Base-by-base conservation (phyloP, 1,140 invertebrate genomes). In the Psix sp. region DNA sequence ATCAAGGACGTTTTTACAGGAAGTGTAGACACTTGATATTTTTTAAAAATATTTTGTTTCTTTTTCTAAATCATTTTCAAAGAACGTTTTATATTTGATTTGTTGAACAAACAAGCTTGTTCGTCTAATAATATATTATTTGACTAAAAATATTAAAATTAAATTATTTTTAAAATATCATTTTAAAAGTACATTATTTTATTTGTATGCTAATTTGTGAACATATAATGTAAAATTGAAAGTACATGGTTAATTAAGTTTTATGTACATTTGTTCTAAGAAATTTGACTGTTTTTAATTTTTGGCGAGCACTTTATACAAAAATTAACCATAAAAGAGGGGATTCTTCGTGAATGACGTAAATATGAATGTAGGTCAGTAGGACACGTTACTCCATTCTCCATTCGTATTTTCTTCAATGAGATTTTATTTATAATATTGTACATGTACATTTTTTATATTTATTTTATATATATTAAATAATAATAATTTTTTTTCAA, bases 291-390 rank as follows among this genome's bases (percentile, higher is more conserved):
- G n/a, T 26, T 62, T 49, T 35, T 39, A 48, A 52, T 52, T 40
- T 74, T 62, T 43, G 15, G 45, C 7, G 36, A 33, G 18, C 7
- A 46, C 60, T 15, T 57, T 33, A 21, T 26, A 43, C 65, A 59
- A 56, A 65, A 65, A 54, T 78, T 46, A 57, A 42, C 10, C 13
- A 36, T 9, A 24, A 33, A 48, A 52, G 77, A 74, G 78, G 79
- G 80, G 80, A 77, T 74, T 78, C 76, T 80, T 85, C 82, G 81
- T 86, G 84, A 87, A 87, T 87, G 86, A 87, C 86, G 86, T 82
- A 85, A 82, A 82, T 77, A 65, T 77, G 79, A 84, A 87, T 87
- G 77, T 87, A 56, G 86, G 86, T 88, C 83, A 88, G 72, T 80
- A 72, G 85, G 84, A 82, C 80, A 80, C 76, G 77, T 77, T 79